Conservation (phyloP, 1,140 invertebrate species). For the Cydia fagiglandana region DNA sequence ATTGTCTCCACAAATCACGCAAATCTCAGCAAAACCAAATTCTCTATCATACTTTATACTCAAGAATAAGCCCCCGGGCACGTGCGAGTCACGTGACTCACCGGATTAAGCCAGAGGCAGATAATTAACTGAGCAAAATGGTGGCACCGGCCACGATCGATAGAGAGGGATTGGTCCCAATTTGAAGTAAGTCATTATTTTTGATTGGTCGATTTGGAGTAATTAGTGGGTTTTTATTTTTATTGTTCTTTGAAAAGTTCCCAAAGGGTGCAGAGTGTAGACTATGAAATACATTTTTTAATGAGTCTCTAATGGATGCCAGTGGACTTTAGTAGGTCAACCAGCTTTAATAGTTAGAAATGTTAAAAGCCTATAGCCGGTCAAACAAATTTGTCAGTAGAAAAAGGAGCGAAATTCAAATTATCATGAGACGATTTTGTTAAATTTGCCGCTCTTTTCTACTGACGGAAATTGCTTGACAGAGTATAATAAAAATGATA, state of each 20-base stretch:
- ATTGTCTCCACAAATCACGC: constrained; percentile 11
- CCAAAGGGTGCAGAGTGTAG: background rate
- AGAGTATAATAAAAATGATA: too few species aligned
- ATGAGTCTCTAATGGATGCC: background rate
- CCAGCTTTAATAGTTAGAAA: too few species aligned
- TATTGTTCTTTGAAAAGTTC: background rate
- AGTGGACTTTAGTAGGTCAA: too few species aligned
- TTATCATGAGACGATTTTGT: too few species aligned
- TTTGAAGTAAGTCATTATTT: constrained; percentile 42
- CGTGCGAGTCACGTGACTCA: constrained; percentile 72
- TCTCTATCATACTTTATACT: constrained; percentile 31
- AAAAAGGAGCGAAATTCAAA: too few species aligned
- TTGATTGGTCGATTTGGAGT: constrained; percentile 21
- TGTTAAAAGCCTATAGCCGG: too few species aligned
- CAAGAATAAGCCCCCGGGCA: constrained; percentile 52
- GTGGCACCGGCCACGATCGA: constrained; percentile 56
- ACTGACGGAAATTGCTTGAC: too few species aligned
- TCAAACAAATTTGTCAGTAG: too few species aligned
- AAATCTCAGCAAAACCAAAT: constrained; percentile 16
- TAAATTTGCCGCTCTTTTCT: too few species aligned
- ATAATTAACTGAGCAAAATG: constrained; percentile 76
- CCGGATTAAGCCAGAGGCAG: constrained; percentile 66
- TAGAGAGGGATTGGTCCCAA: constrained; percentile 43
- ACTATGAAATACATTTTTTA: background rate
- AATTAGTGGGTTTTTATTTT: background rate